Evolutionary conservation across 2,888 invertebrate genomes (phyloP), one percentile per base, ranked within the genome.

Genomic region (Acholoe squamosa): DNA sequence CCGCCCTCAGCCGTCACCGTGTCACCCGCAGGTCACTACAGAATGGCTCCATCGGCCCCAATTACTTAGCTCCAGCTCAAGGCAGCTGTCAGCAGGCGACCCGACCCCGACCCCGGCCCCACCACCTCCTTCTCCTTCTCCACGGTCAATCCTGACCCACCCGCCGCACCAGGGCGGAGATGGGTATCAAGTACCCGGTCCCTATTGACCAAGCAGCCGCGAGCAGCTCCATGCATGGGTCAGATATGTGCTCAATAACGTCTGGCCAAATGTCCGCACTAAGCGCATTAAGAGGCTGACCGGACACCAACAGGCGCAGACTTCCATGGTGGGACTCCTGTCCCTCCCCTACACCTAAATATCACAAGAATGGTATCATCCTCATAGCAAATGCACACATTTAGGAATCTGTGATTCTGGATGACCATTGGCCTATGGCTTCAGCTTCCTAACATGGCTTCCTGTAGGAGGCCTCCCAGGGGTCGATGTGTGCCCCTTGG

Each of bases 231-330:
- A 43, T 43, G 43, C 43, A 19, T 7, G 19, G 61, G 28, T 1
- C 71, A 71, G 71, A 71, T 71, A 71, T 71, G 28, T 28, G 71
- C 71, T 71, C 71, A 71, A 71, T 71, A 71, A n/a, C 71, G 71
- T 14, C 71, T 7, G 71, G 28, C 25, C 71, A 71, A 71, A 71
- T 28, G 71, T 25, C 31, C 28, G 71, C 28, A 28, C 71, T 28
- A 28, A 71, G 71, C 71, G 71, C 71, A 28, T 71, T 71, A 61
- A 61, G 22, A 61, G 61, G 22, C 61, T n/a, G 61, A 61, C 61
- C n/a, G 61, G 61, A 61, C 61, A 61, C 61, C 61, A 61, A n/a
- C 22, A 19, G 61, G 61, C 43, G 43, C 43, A 7, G 43, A 43
- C 43, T 43, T 43, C 43, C 43, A 43, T 43, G 43, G 43, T 10